Percentiles rank a stretch among this genome's conserved stretches.
Evolutionary conservation across 1,140 invertebrate species (phyloP).

Genomic region (Physella acuta): DNA sequence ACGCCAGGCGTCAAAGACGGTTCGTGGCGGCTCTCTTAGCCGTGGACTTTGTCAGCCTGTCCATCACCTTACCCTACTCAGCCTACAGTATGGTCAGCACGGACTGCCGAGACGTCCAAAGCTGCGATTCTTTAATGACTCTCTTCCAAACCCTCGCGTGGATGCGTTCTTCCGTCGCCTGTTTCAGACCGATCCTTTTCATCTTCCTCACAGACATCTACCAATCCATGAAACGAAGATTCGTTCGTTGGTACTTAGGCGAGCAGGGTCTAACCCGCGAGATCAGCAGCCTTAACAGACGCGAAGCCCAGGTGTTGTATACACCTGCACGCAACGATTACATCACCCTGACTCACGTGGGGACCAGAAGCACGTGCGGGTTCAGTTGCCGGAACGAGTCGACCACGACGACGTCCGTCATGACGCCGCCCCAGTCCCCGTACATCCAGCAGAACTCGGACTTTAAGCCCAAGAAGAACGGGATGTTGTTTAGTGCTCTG

Average conservation of each 20-base stretch:
- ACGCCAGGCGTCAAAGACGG: conserved; percentile 19
- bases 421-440: neutral
- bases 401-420: neutral
- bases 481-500: too few species aligned
- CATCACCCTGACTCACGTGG: neutral
- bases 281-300: neutral
- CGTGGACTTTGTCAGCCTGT: conserved; percentile 27
- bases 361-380: neutral
- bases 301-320: too few species aligned
- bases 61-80: conserved; percentile 30
- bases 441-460: neutral
- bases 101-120: conserved; percentile 17
- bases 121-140: conserved; percentile 26
- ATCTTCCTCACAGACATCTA: conserved; percentile 24
- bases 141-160: conserved; percentile 30
- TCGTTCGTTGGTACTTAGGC: neutral
- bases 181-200: conserved; percentile 28
- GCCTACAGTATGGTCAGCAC: conserved; percentile 29
- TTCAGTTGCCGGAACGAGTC: neutral
- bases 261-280: neutral
- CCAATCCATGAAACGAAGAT: neutral
- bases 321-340: too few species aligned
- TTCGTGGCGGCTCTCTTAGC: conserved; percentile 28
- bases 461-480: too few species aligned
- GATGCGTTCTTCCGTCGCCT: conserved; percentile 27